phyloP scores from a whole-genome alignment of 2,888 invertebrate genomes.

The Reticulitermes lucifugus region DNA sequence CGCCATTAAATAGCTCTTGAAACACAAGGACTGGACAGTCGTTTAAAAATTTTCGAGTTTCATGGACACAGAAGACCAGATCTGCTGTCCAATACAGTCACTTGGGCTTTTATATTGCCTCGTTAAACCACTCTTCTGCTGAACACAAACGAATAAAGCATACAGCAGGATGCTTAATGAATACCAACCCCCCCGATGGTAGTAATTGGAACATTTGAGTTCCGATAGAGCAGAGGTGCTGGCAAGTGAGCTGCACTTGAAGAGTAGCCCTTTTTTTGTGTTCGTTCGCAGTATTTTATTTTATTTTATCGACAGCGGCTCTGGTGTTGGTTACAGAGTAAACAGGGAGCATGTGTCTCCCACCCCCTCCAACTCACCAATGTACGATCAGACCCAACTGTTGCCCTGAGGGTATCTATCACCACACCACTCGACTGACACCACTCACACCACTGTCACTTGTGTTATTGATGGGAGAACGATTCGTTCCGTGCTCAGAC shows the following conservation, averaged over 20 bases:
- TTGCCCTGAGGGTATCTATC: conserved; percentile 41
- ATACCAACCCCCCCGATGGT: conserved; percentile 22
- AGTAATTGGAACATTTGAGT: conserved; percentile 43
- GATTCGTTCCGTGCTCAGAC: neutral
- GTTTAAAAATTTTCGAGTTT: conserved; percentile 54
- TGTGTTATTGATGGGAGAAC: conserved; percentile 44
- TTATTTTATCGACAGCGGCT: conserved; percentile 35
- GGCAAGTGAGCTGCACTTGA: conserved; percentile 17
- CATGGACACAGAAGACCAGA: neutral
- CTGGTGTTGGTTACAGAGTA: conserved; percentile 34
- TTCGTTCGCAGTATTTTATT: conserved; percentile 28
- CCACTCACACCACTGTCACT: conserved; percentile 34
- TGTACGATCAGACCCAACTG: conserved; percentile 31
- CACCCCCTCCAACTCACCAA: neutral
- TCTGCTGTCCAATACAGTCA: neutral
- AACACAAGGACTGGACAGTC: neutral
- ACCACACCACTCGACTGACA: conserved; percentile 16
- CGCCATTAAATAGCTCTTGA: neutral
- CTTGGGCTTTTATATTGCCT: neutral
- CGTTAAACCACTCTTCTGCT: conserved; percentile 36
- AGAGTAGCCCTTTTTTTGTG: conserved; percentile 12
- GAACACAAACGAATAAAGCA: conserved; percentile 36
- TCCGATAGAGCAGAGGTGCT: conserved; percentile 38
- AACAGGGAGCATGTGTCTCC: conserved; percentile 35
- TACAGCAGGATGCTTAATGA: conserved; percentile 30